These are phyloP conservation scores for Amphipoea lucens DNA, from an alignment of 2,888 invertebrate genomes.

Conservation along the genomic window DNA sequence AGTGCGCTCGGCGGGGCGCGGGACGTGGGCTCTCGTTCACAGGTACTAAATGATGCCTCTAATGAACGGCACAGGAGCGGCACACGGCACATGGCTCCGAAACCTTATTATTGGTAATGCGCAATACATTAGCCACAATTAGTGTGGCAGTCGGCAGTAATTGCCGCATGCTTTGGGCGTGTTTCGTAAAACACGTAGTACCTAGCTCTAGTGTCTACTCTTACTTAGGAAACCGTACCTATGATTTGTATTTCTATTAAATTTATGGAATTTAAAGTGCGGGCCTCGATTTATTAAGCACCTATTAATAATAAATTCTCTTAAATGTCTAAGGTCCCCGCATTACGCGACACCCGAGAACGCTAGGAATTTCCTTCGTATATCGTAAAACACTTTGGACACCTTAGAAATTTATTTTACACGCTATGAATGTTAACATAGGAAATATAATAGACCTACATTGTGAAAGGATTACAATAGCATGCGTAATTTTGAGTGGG, in stretches of 20 bases:
- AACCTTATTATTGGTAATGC: constrained; percentile 74
- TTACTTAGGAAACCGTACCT: constrained; percentile 52
- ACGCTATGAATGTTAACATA: constrained; percentile 24
- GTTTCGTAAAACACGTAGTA: constrained; percentile 67
- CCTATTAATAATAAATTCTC: constrained; percentile 56
- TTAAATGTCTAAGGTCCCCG: constrained; percentile 53
- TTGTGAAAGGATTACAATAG: constrained; percentile 55
- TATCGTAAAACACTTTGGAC: constrained; percentile 52
- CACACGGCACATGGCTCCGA: constrained; percentile 48
- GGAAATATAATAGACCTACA: constrained; percentile 30
- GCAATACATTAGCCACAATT: constrained; percentile 73
- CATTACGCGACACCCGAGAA: constrained; percentile 47
- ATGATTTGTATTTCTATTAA: constrained; percentile 59
- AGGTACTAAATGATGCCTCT: constrained; percentile 76
- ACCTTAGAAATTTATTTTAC: constrained; percentile 50
- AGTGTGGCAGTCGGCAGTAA: constrained; percentile 66
- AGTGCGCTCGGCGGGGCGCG: constrained; percentile 71
- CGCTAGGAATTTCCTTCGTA: constrained; percentile 48
- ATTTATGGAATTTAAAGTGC: constrained; percentile 66
- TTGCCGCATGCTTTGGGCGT: constrained; percentile 64
- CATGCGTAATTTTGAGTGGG: constrained; percentile 63
- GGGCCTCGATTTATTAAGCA: constrained; percentile 47
- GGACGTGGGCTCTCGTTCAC: constrained; percentile 51
- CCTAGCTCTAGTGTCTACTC: constrained; percentile 26
- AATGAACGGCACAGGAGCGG: constrained; percentile 76